Percentiles rank a stretch among this genome's conserved stretches.
These are phyloP conservation scores for Leptobrachium ailaonicum DNA, from an alignment of 2,113 vertebrate genomes.

Conservation along the genomic window DNA sequence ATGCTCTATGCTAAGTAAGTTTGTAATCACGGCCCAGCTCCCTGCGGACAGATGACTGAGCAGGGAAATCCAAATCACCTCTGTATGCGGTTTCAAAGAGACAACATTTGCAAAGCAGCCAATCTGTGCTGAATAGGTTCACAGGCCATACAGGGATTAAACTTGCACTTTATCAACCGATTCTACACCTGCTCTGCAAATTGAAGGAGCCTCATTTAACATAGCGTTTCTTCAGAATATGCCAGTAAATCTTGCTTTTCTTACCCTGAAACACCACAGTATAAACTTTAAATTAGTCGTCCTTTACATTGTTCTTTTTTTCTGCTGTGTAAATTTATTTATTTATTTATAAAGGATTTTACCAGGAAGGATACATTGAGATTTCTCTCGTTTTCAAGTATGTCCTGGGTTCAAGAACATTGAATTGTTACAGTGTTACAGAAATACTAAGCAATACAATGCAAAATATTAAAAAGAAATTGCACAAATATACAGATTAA, in stretches of 20 bases:
- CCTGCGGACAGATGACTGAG: constrained; percentile 41
- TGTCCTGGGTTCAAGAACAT: too few relatives aligned
- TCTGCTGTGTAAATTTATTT: too few relatives aligned
- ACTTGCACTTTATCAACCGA: constrained; percentile 31
- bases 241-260: background rate
- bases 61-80: constrained; percentile 12
- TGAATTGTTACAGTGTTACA: too few relatives aligned
- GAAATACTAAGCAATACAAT: too few relatives aligned
- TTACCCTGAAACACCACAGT: background rate
- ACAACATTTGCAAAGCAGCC: constrained; percentile 26
- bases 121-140: constrained; percentile 12
- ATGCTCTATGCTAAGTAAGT: constrained; percentile 37
- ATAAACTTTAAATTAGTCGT: background rate
- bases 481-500: too few relatives aligned
- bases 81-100: constrained; percentile 13
- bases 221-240: background rate
- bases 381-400: too few relatives aligned
- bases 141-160: constrained; percentile 41
- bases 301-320: too few relatives aligned
- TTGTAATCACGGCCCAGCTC: constrained; percentile 40
- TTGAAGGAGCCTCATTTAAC: constrained; percentile 17
- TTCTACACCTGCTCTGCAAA: constrained; percentile 40
- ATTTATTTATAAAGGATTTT: too few relatives aligned
- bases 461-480: too few relatives aligned
- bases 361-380: too few relatives aligned